Conservation (phyloP, 2,113 vertebrate species). For the Zosterops hypoxanthus region DNA sequence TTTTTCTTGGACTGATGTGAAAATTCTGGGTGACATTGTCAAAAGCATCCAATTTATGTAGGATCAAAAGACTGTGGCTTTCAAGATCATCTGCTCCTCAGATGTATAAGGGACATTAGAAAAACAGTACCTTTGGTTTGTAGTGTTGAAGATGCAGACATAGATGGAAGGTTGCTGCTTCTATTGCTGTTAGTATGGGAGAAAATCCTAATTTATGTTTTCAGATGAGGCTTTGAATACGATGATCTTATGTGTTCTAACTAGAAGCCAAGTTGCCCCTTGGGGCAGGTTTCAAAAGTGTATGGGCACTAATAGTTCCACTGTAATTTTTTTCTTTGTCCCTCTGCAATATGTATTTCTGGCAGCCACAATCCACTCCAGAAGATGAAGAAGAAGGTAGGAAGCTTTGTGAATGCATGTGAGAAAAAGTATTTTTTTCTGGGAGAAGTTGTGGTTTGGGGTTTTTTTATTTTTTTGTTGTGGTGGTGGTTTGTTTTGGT, state of each 20-base stretch:
- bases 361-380: neutral
- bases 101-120: neutral
- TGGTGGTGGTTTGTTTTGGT: neutral
- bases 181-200: neutral
- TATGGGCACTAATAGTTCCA: neutral
- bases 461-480: too few species aligned
- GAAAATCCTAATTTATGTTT: neutral
- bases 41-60: conserved; percentile 25
- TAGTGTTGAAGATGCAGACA: neutral
- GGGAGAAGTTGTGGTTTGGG: neutral
- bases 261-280: neutral
- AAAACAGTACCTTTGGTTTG: conserved; percentile 30
- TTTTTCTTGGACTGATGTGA: conserved; percentile 7
- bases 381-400: neutral
- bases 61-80: conserved; percentile 23
- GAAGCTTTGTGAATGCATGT: neutral
- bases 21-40: conserved; percentile 35
- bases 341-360: neutral
- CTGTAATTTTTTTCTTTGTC: neutral
- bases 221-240: neutral
- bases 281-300: neutral
- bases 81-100: conserved; percentile 4
- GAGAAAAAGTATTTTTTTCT: neutral
- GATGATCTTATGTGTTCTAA: neutral
- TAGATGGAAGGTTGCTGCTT: neutral